Evolutionary conservation across 2,888 invertebrate genomes (phyloP).

Genomic region (Drosophila picticornis): DNA sequence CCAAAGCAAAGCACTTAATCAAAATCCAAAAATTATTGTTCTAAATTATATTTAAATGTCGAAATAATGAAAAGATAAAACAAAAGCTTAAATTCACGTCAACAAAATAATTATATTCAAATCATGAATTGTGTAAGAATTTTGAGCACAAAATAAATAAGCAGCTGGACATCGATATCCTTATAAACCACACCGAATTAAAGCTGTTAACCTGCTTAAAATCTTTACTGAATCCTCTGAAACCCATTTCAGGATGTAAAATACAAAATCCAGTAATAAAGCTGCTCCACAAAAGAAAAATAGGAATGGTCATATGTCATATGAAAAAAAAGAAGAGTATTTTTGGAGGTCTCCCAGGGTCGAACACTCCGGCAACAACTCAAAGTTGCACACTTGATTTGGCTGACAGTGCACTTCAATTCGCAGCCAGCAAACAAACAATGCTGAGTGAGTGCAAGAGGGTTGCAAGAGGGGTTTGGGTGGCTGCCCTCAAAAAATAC

Average conservation of each 20-base stretch:
- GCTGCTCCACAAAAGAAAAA: not conserved
- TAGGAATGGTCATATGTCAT: slow-evolving; percentile 9
- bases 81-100: not conserved
- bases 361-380: slow-evolving; percentile 36
- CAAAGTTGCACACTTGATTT: slow-evolving; percentile 74
- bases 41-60: too few relatives aligned
- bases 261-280: not conserved
- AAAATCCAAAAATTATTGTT: too few relatives aligned
- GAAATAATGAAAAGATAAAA: not conserved
- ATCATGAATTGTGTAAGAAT: not conserved
- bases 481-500: slow-evolving; percentile 21
- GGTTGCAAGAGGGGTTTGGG: not conserved
- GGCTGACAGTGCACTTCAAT: slow-evolving; percentile 62
- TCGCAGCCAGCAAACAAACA: slow-evolving; percentile 38
- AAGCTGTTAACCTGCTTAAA: not conserved
- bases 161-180: not conserved
- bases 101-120: not conserved
- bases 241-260: not conserved
- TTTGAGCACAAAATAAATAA: not conserved
- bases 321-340: not conserved
- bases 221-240: not conserved
- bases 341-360: slow-evolving; percentile 19
- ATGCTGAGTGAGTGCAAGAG: slow-evolving; percentile 2
- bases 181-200: not conserved
- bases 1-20: not conserved